Evolutionary conservation across 2,113 vertebrate species (phyloP), one percentile per base, ranked within the genome.

Genomic region (Siniperca chuatsi): DNA sequence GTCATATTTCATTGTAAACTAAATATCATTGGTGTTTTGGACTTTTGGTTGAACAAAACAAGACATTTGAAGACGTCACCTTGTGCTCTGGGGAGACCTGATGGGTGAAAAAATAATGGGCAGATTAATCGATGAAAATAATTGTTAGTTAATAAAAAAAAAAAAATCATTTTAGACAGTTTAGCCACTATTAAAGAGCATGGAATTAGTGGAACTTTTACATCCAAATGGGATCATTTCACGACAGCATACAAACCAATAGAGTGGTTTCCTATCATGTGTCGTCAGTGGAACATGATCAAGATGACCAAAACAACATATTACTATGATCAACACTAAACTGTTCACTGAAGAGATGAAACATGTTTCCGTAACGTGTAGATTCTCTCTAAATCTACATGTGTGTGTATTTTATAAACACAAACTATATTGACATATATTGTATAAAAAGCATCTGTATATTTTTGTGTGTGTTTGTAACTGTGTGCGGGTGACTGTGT

Each of bases 401-500:
- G 25, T 46, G 21, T 70, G 16, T 44, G 12, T 6, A 21, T 23
- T 54, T 37, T 46, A 67, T 25, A 67, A 6, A 37, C 37, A 5
- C 8, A 70, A 7, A 52, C 16, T 33, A 20, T 16, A 55, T 60
- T 48, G 65, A 37, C 23, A 8, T 9, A 68, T 23, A 55, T 65
- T 48, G 65, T 48, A 16, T 48, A 44, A 18, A 50, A 79, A 57
- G 48, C 25, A 40, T 84, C 23, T 3, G 29, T 67, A 67, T 55
- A 48, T 70, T 16, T 68, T 16, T 68, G 54, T 79, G 77, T 79
- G 79, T 87, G 80, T 87, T 4, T 85, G 77, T 83, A 65, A 62
- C 57, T 88, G 84, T 89, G 80, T 81, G 64, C 21, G 62, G 60
- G 50, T 84, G 83, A 86, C 25, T 79, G 84, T 88, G 92, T 77